phyloP scores from a whole-genome alignment of 2,888 invertebrate species.

The Pollenia angustigena region DNA sequence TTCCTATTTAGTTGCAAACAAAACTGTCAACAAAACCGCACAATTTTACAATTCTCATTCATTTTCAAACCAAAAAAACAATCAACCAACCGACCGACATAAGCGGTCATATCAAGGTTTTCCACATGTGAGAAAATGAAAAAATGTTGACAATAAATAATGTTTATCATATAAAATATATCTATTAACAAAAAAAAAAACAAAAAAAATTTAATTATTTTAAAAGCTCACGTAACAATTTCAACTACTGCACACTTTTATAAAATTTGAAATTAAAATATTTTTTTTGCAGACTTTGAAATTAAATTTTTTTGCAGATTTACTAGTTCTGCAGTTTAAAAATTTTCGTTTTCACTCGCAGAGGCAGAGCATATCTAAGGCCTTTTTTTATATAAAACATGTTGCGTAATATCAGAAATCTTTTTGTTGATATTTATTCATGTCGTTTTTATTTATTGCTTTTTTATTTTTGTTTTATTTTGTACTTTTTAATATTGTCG shows the following conservation, averaged over 20 bases:
- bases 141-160: conserved; percentile 34
- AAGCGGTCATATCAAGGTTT: conserved; percentile 49
- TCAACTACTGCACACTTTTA: neutral
- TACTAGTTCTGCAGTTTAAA: neutral
- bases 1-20: conserved; percentile 52
- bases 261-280: too few species aligned
- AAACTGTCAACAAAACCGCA: conserved; percentile 23
- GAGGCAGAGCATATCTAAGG: conserved; percentile 8
- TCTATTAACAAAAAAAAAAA: neutral
- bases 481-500: conserved; percentile 15
- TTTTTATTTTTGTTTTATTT: neutral
- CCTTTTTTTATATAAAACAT: conserved; percentile 40
- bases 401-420: conserved; percentile 61
- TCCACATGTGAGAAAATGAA: conserved; percentile 18
- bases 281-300: too few species aligned
- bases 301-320: neutral
- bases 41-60: neutral
- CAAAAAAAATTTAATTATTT: neutral
- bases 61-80: conserved; percentile 6
- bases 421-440: conserved; percentile 21
- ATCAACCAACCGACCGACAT: conserved; percentile 8
- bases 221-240: neutral
- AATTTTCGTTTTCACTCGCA: neutral
- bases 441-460: neutral
- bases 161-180: neutral